These are phyloP conservation scores for Lynx canadensis DNA, from an alignment of 2,113 vertebrate species.

Conservation along the genomic window DNA sequence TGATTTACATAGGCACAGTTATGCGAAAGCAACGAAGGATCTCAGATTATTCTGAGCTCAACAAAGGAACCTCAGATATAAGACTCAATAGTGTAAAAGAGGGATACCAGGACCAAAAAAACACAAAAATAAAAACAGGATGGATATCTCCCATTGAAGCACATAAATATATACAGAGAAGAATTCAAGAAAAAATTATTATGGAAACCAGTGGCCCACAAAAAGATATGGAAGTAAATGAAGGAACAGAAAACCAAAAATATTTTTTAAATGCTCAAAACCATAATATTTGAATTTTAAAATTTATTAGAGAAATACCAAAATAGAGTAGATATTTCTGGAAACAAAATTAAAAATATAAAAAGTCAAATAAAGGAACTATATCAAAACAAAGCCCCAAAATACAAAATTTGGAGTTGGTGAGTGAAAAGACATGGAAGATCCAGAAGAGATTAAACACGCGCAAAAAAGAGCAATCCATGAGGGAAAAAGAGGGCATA, in stretches of 20 bases:
- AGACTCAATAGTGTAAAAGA: neutral
- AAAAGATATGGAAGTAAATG: neutral
- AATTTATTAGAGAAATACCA: neutral
- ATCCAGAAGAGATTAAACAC: neutral
- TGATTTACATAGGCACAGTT: neutral
- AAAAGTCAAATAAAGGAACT: neutral
- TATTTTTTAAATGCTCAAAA: neutral
- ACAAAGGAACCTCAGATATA: neutral
- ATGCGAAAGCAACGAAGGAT: neutral
- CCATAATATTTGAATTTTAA: neutral
- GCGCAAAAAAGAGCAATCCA: neutral
- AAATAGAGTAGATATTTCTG: neutral
- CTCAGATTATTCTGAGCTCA: neutral
- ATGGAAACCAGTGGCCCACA: neutral
- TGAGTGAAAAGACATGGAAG: neutral
- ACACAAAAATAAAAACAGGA: neutral
- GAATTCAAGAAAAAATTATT: neutral
- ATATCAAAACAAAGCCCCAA: neutral
- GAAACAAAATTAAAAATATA: conserved; percentile 17
- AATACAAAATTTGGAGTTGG: neutral
- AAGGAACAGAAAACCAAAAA: conserved; percentile 5
- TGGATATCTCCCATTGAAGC: neutral
- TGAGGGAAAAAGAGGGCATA: neutral
- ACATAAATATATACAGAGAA: neutral
- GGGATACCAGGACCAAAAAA: neutral